Evolutionary conservation across 2,797 vertebrate species (phyloP).

Genomic region (Alosa sapidissima): DNA sequence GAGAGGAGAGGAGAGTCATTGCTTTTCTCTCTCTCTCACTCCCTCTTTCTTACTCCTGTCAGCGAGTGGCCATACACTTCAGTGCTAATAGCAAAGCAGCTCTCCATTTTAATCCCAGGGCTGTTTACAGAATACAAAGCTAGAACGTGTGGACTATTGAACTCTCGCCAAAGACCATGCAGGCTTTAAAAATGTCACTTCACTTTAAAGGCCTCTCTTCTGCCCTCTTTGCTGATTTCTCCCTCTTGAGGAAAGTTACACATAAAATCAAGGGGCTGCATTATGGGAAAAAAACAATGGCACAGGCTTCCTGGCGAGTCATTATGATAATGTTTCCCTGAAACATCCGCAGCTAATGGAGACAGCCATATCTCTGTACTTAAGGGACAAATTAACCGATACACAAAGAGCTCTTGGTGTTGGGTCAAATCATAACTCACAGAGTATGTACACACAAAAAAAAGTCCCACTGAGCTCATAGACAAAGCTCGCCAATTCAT

Average conservation of each 20-base stretch:
- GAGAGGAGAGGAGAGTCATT: not conserved
- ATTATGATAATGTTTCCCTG: conserved; percentile 7
- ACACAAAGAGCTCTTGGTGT: not conserved
- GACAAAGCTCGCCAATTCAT: not conserved
- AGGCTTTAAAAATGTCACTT: conserved; percentile 14
- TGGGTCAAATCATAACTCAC: not conserved
- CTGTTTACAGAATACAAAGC: not conserved
- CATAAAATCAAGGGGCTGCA: not conserved
- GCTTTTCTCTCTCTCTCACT: conserved; percentile 57
- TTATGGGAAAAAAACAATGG: not conserved
- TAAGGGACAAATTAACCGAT: conserved; percentile 14
- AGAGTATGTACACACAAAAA: not conserved
- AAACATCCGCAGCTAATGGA: conserved; percentile 8
- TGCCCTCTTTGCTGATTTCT: conserved; percentile 10
- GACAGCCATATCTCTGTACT: not conserved
- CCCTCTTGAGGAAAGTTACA: not conserved
- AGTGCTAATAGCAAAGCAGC: not conserved
- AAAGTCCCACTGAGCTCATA: not conserved
- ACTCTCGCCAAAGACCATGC: not conserved
- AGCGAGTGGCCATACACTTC: not conserved
- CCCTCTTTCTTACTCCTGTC: conserved; percentile 25
- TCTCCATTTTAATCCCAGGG: not conserved
- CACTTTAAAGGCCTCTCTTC: not conserved
- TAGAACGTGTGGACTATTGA: not conserved
- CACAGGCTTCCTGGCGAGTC: not conserved